Base-by-base conservation (phyloP, 1,140 invertebrate species). In the Odontomachus brunneus region DNA sequence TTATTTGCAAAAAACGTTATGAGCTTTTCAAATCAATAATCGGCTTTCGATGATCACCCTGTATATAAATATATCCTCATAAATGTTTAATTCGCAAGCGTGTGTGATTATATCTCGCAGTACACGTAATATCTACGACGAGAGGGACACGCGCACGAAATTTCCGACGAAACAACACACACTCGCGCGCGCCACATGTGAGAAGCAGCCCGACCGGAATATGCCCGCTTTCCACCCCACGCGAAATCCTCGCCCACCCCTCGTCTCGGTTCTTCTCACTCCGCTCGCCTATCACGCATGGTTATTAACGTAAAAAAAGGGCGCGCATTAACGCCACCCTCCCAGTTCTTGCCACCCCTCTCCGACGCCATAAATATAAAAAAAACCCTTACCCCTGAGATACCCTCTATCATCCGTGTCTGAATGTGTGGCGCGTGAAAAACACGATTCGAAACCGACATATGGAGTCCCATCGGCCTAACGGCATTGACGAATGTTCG, bases 291-390 rank as follows among this genome's bases (percentile, higher is more conserved):
- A 90, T 91, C 90, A 85, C 86, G 85, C 82, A 90, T 73, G 83
- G 91, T 92, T 93, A 93, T 93, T 93, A 93, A 92, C 89, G 88
- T 84, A 89, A 90, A 86, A 88, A 91, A 88, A 92, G 87, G 86
- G 82, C 85, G 83, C 86, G 89, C 92, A 92, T 93, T 93, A 92
- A 92, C 92, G 88, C 88, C 86, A 87, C 88, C 88, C 89, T 85
- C 89, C 15, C 24, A 7, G 51, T n/a, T n/a, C n/a, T 48, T 44
- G 69, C 75, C 49, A 63, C 60, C 66, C 76, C 78, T 67, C 72
- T 78, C 44, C 29, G 69, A 67, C 63, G 84, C 88, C 87, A 93
- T 93, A 93, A 93, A 93, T 93, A 92, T 91, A 91, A 92, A 90
- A 86, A 90, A 83, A 89, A 90, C 90, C 89, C 90, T 86, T 78